Conservation (phyloP, 2,888 invertebrate genomes). For the Julus scanicus region DNA sequence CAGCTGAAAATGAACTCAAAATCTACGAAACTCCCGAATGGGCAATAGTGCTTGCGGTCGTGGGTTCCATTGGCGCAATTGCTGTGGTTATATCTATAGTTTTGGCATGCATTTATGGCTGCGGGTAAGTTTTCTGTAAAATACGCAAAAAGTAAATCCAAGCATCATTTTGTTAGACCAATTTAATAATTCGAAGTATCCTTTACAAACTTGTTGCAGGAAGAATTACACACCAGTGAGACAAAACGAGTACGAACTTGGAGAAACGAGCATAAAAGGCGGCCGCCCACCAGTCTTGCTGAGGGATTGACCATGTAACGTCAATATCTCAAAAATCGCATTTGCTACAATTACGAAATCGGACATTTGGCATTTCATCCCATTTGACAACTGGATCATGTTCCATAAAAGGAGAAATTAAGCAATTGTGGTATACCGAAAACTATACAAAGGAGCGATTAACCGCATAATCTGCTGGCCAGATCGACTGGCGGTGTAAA, state of each 20-base stretch:
- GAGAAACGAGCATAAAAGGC: neutral
- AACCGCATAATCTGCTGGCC: neutral
- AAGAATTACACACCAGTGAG: neutral
- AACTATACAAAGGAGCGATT: neutral
- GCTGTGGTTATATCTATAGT: neutral
- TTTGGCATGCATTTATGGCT: neutral
- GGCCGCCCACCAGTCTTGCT: conserved; percentile 11
- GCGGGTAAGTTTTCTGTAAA: neutral
- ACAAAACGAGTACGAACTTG: neutral
- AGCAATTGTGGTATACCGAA: too few species aligned
- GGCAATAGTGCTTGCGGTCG: neutral
- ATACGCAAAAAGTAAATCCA: too few species aligned
- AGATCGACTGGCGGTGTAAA: neutral
- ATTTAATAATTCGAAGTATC: too few species aligned
- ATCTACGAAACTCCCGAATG: neutral
- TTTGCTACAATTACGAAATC: neutral
- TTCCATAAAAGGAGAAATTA: too few species aligned
- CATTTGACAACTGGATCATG: neutral
- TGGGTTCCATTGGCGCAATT: neutral
- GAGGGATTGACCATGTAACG: conserved; percentile 12
- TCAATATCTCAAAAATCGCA: neutral
- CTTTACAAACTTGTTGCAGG: neutral
- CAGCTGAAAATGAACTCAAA: neutral
- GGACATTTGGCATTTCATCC: neutral
- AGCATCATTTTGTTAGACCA: neutral